Evolutionary conservation across 2,888 invertebrate species (phyloP).

Genomic region (Patella ulyssiponensis): DNA sequence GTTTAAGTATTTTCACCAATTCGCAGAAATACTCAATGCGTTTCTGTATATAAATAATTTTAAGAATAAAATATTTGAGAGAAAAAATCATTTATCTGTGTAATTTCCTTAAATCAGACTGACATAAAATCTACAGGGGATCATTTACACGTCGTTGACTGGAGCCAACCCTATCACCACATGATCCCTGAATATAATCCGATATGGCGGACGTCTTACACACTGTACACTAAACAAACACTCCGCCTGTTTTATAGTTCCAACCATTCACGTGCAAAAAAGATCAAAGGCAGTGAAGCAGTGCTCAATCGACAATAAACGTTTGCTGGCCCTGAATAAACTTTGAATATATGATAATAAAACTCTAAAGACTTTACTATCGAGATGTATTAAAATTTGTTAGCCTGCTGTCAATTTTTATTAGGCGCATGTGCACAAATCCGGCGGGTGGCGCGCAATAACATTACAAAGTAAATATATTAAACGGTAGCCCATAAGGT

Average conservation of each 20-base stretch:
- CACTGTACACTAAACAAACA: background rate
- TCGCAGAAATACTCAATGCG: too few species aligned
- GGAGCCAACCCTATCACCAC: too few species aligned
- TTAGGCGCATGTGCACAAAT: slow-evolving; percentile 2
- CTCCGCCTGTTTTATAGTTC: slow-evolving; percentile 4
- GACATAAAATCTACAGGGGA: too few species aligned
- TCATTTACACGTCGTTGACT: too few species aligned
- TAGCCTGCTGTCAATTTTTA: slow-evolving; percentile 8
- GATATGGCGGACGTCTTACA: too few species aligned
- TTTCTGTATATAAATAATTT: too few species aligned
- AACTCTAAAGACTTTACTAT: slow-evolving; percentile 7
- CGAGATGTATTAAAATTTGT: background rate
- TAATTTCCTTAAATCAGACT: too few species aligned
- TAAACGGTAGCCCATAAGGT: background rate
- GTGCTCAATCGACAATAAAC: background rate
- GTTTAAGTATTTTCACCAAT: too few species aligned
- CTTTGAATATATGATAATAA: slow-evolving; percentile 7
- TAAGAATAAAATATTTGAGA: too few species aligned
- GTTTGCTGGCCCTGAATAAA: background rate
- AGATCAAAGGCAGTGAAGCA: background rate
- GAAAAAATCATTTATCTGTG: too few species aligned
- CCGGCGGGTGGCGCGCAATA: background rate
- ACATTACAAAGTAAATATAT: background rate
- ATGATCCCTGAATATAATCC: too few species aligned
- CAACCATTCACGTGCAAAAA: background rate